These are phyloP conservation scores for Achlya flavicornis DNA, from an alignment of 2,888 invertebrate species.

Conservation along the genomic window DNA sequence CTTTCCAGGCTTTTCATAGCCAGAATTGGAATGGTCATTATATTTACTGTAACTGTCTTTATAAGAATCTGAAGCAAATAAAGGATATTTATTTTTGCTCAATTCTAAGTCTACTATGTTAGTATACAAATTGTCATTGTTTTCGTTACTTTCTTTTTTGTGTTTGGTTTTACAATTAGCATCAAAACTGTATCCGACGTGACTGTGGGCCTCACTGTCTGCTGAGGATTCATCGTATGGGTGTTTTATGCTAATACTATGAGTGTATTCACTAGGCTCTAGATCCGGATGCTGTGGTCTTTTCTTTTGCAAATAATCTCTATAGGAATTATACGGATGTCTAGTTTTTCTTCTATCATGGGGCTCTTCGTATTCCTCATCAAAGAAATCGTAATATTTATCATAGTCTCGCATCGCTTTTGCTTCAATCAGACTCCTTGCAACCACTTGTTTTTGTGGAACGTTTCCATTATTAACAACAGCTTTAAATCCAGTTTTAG, in stretches of 20 bases:
- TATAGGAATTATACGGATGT: constrained; percentile 57
- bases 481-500: constrained; percentile 83
- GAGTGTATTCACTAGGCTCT: constrained; percentile 71
- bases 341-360: constrained; percentile 59
- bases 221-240: constrained; percentile 58
- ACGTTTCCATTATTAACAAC: constrained; percentile 80
- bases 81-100: constrained; percentile 59
- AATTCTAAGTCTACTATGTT: constrained; percentile 57
- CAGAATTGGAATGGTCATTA: constrained; percentile 56
- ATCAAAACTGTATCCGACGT: constrained; percentile 66
- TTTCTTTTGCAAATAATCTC: constrained; percentile 59
- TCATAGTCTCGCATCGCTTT: constrained; percentile 70
- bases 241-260: constrained; percentile 71
- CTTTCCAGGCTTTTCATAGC: constrained; percentile 61
- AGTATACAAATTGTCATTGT: constrained; percentile 51
- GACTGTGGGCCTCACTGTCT: constrained; percentile 61
- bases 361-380: constrained; percentile 60
- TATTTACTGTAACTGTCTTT: constrained; percentile 66
- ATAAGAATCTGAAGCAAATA: constrained; percentile 49
- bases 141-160: constrained; percentile 56
- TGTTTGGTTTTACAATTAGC: constrained; percentile 73
- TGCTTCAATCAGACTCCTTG: constrained; percentile 50
- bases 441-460: constrained; percentile 32
- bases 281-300: constrained; percentile 63
- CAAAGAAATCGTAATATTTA: constrained; percentile 65